phyloP scores from a whole-genome alignment of 2,113 vertebrate species.

The Colossoma macropomum region DNA sequence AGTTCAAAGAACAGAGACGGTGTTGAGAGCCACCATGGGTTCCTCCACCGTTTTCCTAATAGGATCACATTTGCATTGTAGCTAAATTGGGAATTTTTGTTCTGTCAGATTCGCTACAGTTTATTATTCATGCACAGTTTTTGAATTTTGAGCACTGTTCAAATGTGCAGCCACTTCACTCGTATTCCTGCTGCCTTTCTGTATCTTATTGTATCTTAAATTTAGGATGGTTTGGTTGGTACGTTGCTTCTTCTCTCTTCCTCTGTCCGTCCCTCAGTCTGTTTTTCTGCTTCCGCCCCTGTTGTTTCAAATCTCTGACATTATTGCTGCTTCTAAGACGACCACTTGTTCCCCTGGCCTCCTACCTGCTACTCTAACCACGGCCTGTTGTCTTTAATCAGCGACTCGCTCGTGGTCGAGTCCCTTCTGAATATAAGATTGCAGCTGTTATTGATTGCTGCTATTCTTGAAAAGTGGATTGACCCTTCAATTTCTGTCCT shows the following conservation, averaged over 20 bases:
- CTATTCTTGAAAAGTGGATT: neutral
- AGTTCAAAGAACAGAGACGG: neutral
- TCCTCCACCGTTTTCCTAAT: neutral
- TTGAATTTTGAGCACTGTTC: no score
- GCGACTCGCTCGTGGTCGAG: neutral
- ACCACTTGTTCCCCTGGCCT: neutral
- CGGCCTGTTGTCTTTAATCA: neutral
- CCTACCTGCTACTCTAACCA: conserved; percentile 15
- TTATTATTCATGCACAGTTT: neutral
- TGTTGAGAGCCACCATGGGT: neutral
- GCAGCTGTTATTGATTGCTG: neutral
- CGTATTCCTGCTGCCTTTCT: neutral
- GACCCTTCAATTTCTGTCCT: neutral
- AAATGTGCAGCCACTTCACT: no score
- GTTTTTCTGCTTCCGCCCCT: neutral
- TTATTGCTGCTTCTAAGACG: neutral
- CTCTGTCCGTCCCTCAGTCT: no score
- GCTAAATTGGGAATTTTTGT: neutral
- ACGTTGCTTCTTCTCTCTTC: neutral
- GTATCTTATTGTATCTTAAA: neutral
- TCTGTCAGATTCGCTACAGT: neutral
- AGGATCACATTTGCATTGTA: neutral
- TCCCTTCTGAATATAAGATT: neutral
- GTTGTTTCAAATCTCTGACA: neutral
- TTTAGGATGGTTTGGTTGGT: no score